Evolutionary conservation across 2,888 invertebrate genomes (phyloP), one percentile per base, ranked within the genome.

Genomic region (Frankliniella intonsa): DNA sequence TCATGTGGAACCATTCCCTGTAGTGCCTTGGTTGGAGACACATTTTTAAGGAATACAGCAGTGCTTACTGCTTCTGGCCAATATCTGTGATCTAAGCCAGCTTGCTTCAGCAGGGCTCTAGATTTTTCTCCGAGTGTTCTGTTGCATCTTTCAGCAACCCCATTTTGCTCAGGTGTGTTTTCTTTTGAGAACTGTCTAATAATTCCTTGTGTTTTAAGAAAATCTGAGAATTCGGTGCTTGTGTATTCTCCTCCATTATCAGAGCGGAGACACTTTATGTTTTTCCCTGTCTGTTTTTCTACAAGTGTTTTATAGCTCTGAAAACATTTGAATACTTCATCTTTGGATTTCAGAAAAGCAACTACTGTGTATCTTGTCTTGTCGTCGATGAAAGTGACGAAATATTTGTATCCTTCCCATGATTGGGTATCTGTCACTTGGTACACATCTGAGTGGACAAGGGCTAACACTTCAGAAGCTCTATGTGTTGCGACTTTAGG

Each of bases 81-180:
- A n/a, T 65, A 65, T n/a, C 2, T n/a, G 9, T 9, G 2, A 9
- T 1, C 10, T 25, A 86, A 82, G 17, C 83, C 83, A 9, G 85
- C 83, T n/a, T 86, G 83, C 0, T 84, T 79, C n/a, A 88, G 27
- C 82, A 87, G 83, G 38, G 85, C 85, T 50, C 86, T 82, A 0
- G 85, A 85, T 83, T 83, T 84, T 50, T 87, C 86, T 76, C 86
- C 82, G 0, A 87, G 82, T 3, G 86, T 87, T 3, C 86, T 80
- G 49, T 87, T 87, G 86, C 8, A 5, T 8, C 65, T 5, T n/a
- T 65, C 65, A 10, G n/a, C 1, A 3, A 65, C 65, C n/a, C 65
- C 86, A 82, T 87, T 87, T 80, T 86, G 85, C 80, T 86, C 84
- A 0, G 85, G 86, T 3, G 82, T 86, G 80, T 86, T 85, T 0